Evolutionary conservation across 2,113 vertebrate genomes (phyloP).

Genomic region (Procavia capensis): DNA sequence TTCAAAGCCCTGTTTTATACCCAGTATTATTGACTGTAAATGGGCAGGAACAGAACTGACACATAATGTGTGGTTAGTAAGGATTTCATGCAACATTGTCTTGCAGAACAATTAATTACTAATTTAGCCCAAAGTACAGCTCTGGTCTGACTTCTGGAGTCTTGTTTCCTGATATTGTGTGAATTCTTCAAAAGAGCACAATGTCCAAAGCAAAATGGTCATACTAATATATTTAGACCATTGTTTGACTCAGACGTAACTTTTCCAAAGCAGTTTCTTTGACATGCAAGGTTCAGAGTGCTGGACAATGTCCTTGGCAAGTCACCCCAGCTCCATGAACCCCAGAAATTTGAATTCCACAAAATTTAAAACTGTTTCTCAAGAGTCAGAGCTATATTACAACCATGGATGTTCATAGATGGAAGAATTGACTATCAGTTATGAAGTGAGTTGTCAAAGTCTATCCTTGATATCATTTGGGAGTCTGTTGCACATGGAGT

Average conservation of each 20-base stretch:
- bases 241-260: neutral
- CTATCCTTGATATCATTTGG: neutral
- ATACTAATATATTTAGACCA: neutral
- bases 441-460: neutral
- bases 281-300: neutral
- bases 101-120: neutral
- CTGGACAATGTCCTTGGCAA: no score
- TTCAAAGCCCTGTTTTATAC: neutral
- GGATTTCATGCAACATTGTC: neutral
- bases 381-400: neutral
- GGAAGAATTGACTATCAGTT: neutral
- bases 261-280: neutral
- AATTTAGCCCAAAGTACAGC: neutral
- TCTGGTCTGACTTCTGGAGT: neutral
- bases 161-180: neutral
- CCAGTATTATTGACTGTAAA: neutral
- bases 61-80: neutral
- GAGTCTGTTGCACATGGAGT: neutral
- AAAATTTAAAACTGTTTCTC: no score
- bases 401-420: neutral
- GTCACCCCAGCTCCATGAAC: no score
- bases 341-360: no score
- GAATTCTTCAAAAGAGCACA: neutral
- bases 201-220: neutral
- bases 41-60: neutral